Base-by-base conservation (phyloP, 1,140 invertebrate genomes). In the Drosophila nannoptera region DNA sequence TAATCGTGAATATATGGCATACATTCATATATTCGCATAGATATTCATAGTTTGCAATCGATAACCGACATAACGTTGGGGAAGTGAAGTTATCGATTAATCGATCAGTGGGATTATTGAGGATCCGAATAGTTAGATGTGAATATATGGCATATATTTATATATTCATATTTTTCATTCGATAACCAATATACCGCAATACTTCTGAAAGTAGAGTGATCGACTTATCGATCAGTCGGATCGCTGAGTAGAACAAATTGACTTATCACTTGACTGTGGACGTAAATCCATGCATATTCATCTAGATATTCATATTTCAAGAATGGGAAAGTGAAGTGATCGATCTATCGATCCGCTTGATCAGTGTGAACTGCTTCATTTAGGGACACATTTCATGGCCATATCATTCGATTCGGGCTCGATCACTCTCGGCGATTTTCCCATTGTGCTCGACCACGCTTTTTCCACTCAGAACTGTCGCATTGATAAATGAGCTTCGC, bases 401-500 rank as follows among this genome's bases (percentile, higher is more conserved):
- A 7, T 56, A 31, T 32, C 5, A 48, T 48, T 62, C 9, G 14
- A 32, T 48, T 5, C 7, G 40, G 42, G 31, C 52, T 55, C 22
- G 3, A 40, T 55, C 59, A 7, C 9, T 69, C 52, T 42, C 14
- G 14, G 14, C 22, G 36, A 43, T 42, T 69, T 69, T 69, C 46
- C 53, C 33, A 49, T 72, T 73, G 66, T 73, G 22, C 22, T 64
- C 69, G 69, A 69, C 65, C 70, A 69, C 70, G 70, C 61, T 72
- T 63, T 72, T 64, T 62, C 64, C 69, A 67, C 69, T 71, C 58
- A 74, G 72, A 67, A 71, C 68, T 71, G 69, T 74, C 72, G 58
- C 56, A 48, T 55, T 84, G 66, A 70, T 74, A 78, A 83, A 84
- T 84, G 73, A 80, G 80, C 80, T 84, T 80, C 70, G 48, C 70